A percentile compares a stretch with the other conserved stretches of the same genome.
phyloP scores from a whole-genome alignment of 2,113 vertebrate genomes.

The Puma concolor region DNA sequence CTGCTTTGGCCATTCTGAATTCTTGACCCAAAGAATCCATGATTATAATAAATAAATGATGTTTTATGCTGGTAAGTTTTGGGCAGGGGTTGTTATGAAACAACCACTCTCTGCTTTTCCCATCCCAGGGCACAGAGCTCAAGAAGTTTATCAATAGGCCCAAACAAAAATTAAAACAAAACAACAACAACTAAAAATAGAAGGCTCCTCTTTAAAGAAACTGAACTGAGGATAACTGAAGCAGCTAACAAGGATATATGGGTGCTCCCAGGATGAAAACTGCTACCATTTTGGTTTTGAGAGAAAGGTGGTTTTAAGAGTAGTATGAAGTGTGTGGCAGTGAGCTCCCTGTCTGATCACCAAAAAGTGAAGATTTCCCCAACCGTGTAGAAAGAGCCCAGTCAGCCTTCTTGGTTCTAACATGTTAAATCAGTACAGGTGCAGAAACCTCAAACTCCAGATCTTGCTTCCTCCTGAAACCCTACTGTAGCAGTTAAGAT shows the following conservation, averaged over 20 bases:
- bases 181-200: too few species aligned
- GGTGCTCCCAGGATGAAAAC: background rate
- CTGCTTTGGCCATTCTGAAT: background rate
- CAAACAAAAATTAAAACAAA: background rate
- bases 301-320: too few species aligned
- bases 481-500: background rate
- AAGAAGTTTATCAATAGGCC: background rate
- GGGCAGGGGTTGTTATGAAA: background rate
- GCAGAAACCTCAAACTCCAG: background rate
- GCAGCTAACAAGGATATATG: too few species aligned
- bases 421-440: background rate
- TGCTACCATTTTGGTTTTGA: background rate
- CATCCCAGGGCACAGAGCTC: background rate
- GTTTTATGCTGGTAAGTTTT: background rate
- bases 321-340: too few species aligned
- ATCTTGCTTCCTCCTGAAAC: background rate
- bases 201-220: background rate
- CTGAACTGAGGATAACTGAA: background rate
- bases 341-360: background rate
- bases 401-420: background rate
- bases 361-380: background rate
- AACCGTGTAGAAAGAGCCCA: background rate
- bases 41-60: background rate
- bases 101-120: background rate
- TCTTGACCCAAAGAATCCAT: background rate